These are phyloP conservation scores for Druceiella hillmani DNA, from an alignment of 2,888 invertebrate genomes.

Conservation along the genomic window DNA sequence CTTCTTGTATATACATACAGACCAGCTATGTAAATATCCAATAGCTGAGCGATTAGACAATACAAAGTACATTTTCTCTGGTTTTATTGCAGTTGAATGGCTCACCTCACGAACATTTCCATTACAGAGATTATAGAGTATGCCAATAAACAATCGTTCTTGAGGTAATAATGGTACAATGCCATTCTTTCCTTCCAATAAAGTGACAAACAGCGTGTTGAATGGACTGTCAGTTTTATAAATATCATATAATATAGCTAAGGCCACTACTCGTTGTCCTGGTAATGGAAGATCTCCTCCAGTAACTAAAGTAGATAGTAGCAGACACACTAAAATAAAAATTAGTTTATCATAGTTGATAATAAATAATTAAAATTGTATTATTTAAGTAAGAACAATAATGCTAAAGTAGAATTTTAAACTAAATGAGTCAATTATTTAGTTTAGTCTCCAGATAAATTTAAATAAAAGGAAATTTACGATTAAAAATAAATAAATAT, in stretches of 20 bases:
- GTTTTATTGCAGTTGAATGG: slow-evolving; percentile 10
- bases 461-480: neutral
- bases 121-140: slow-evolving; percentile 62
- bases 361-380: neutral
- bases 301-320: slow-evolving; percentile 42
- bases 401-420: neutral
- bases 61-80: neutral
- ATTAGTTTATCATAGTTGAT: slow-evolving; percentile 14
- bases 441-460: slow-evolving; percentile 5
- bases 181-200: slow-evolving; percentile 42
- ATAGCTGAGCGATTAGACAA: too few species aligned
- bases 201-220: slow-evolving; percentile 38
- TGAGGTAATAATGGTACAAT: slow-evolving; percentile 39
- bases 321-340: slow-evolving; percentile 37
- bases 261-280: slow-evolving; percentile 43
- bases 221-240: slow-evolving; percentile 47
- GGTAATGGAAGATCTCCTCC: slow-evolving; percentile 44
- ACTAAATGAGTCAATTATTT: slow-evolving; percentile 15
- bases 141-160: slow-evolving; percentile 69
- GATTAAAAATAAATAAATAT: slow-evolving; percentile 4
- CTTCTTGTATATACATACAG: too few species aligned
- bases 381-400: too few species aligned
- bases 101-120: slow-evolving; percentile 66
- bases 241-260: slow-evolving; percentile 41
- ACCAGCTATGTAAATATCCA: too few species aligned